Evolutionary conservation across 1,140 invertebrate species (phyloP).

Genomic region (Trichonephila clavipes): DNA sequence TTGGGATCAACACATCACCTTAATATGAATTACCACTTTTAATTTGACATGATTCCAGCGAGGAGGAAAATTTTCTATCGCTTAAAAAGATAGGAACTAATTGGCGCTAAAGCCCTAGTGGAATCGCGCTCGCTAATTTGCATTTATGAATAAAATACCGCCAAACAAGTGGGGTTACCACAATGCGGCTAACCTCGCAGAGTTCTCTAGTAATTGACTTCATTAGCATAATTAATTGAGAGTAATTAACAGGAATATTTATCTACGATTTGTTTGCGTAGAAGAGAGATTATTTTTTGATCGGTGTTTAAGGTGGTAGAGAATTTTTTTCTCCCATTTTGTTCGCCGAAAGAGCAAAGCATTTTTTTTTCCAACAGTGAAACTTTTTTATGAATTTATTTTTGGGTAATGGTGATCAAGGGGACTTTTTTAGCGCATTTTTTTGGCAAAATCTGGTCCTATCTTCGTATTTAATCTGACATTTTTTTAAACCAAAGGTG

Average conservation of each 20-base stretch:
- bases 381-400: constrained; percentile 20
- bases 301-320: constrained; percentile 29
- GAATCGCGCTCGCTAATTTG: constrained; percentile 54
- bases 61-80: constrained; percentile 8
- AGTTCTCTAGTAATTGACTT: constrained; percentile 62
- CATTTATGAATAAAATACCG: constrained; percentile 73
- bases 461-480: constrained; percentile 54
- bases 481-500: constrained; percentile 49
- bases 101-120: constrained; percentile 61
- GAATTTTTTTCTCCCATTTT: background rate
- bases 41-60: constrained; percentile 52
- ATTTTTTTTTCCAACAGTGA: constrained; percentile 26
- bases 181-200: constrained; percentile 69
- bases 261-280: constrained; percentile 45
- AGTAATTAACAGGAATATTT: constrained; percentile 67
- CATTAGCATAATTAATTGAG: constrained; percentile 76
- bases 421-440: constrained; percentile 22
- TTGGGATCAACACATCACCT: constrained; percentile 66
- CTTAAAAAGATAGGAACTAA: constrained; percentile 62
- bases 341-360: background rate
- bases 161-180: constrained; percentile 57
- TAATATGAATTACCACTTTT: constrained; percentile 72
- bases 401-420: constrained; percentile 53
- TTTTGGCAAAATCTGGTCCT: constrained; percentile 27
- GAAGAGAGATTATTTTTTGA: constrained; percentile 70